Evolutionary conservation across 1,140 invertebrate species (phyloP), one percentile per base, ranked within the genome.

Genomic region (Rhizoglyphus robini): DNA sequence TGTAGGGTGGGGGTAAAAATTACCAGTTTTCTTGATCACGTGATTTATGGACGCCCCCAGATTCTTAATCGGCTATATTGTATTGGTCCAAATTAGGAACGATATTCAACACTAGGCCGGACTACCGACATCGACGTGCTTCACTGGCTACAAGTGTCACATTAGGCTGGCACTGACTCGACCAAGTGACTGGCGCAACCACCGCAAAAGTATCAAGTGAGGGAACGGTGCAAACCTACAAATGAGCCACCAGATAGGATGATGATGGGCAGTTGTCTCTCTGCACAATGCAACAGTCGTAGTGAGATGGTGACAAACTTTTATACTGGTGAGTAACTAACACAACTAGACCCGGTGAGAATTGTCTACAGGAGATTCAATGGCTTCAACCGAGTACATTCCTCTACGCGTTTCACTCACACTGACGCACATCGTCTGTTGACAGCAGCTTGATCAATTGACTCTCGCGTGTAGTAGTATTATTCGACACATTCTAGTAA

Each of bases 111-210:
- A n/a, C n/a, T n/a, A n/a, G n/a, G n/a, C n/a, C n/a, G n/a, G n/a
- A n/a, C n/a, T n/a, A n/a, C n/a, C 36, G 36, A 41, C 36, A 41
- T 41, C 36, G 51, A 54, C 51, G 51, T 11, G 51, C 51, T 54
- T 54, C 51, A 54, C 51, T 54, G 51, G 23, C 8, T 32, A 27
- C 51, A 25, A 54, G 23, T 54, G 51, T 54, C 51, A 54, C 51
- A 54, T 15, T 54, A 54, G 8, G 20, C 51, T 54, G 51, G 15
- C 8, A 5, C 15, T 23, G 51, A 32, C 51, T 32, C 20, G 31
- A 54, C 8, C 23, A 23, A 54, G 51, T 32, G 23, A 54, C 51
- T 25, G 8, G 23, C 36, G 18, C 36, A 8, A 18, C 36, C 36
- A 41, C 36, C 36, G 36, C 36, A 54, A 8, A 54, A 23, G 51